These are phyloP conservation scores for Pelodytes ibericus DNA, from an alignment of 2,797 vertebrate genomes.

Conservation along the genomic window DNA sequence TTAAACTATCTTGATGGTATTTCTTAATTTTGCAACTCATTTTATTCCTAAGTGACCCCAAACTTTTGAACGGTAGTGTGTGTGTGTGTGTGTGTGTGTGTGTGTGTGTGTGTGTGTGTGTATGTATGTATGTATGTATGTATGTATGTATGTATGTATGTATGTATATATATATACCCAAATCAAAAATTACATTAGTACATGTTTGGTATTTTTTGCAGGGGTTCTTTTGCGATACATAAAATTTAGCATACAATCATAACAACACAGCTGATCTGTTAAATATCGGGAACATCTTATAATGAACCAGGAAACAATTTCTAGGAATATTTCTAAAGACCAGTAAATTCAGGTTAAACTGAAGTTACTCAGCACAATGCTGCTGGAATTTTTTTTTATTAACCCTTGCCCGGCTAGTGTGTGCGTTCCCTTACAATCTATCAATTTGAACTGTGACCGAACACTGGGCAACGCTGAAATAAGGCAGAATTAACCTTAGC, in stretches of 20 bases:
- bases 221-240: conserved; percentile 16
- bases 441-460: conserved; percentile 26
- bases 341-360: conserved; percentile 47
- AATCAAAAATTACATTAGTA: no score
- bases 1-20: no score
- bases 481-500: not conserved
- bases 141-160: no score
- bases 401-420: not conserved
- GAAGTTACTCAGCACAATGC: conserved; percentile 16
- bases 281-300: conserved; percentile 44
- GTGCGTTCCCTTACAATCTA: conserved; percentile 12
- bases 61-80: no score
- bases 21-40: no score
- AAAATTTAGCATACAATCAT: conserved; percentile 21
- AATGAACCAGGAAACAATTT: conserved; percentile 50
- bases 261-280: conserved; percentile 50
- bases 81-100: no score
- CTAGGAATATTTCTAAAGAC: conserved; percentile 5
- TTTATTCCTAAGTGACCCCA: no score
- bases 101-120: no score
- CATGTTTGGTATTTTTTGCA: not conserved
- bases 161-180: no score
- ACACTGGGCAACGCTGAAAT: no score
- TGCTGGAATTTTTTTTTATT: not conserved
- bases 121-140: not conserved